Evolutionary conservation across 2,888 invertebrate genomes (phyloP).

Genomic region (Hydropsyche betteni): DNA sequence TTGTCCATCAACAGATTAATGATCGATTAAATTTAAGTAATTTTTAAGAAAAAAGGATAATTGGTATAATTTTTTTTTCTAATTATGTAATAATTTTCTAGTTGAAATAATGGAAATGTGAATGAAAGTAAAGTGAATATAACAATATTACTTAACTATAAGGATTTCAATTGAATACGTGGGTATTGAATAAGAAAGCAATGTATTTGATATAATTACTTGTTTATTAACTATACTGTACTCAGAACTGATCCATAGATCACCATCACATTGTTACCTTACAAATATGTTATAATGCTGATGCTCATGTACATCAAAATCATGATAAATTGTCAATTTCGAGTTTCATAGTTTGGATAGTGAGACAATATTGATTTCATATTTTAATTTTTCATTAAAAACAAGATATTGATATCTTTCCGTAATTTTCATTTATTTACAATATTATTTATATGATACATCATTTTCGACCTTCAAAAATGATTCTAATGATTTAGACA

Average conservation of each 20-base stretch:
- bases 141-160: too few species aligned
- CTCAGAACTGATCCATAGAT: slow-evolving; percentile 78
- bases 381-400: slow-evolving; percentile 48
- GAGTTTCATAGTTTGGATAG: slow-evolving; percentile 11
- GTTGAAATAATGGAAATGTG: too few species aligned
- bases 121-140: too few species aligned
- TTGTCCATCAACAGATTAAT: too few species aligned
- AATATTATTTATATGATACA: slow-evolving; percentile 67
- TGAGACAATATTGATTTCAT: slow-evolving; percentile 24
- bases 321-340: slow-evolving; percentile 40
- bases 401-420: slow-evolving; percentile 49
- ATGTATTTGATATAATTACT: slow-evolving; percentile 71
- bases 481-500: slow-evolving; percentile 53
- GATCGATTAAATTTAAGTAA: too few species aligned
- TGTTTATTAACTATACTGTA: slow-evolving; percentile 80
- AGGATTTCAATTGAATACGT: too few species aligned
- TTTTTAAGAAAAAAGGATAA: too few species aligned
- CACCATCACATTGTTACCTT: slow-evolving; percentile 74
- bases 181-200: slow-evolving; percentile 50
- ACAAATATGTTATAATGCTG: slow-evolving; percentile 66
- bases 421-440: slow-evolving; percentile 68
- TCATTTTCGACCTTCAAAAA: slow-evolving; percentile 56
- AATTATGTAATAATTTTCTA: too few species aligned
- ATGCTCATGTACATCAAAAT: slow-evolving; percentile 50
- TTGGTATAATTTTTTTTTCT: too few species aligned